phyloP scores from a whole-genome alignment of 2,888 invertebrate genomes.

The Melanostoma scalare region DNA sequence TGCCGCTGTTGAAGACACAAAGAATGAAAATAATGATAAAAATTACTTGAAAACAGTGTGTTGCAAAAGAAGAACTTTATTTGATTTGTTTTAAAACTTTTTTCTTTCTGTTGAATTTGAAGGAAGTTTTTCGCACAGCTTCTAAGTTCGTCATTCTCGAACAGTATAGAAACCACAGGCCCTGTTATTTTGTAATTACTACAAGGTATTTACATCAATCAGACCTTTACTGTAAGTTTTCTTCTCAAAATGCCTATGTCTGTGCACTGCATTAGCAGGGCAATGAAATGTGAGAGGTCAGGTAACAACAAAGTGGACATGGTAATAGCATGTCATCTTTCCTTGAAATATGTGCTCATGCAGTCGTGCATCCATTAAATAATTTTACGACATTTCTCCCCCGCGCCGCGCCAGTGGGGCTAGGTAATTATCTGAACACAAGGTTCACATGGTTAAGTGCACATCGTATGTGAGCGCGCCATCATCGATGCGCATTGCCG shows the following conservation, averaged over 20 bases:
- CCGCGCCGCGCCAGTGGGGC: neutral
- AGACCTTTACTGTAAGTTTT: too few relatives aligned
- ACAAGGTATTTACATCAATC: too few relatives aligned
- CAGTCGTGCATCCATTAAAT: neutral
- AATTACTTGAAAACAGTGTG: neutral
- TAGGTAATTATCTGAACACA: conserved; percentile 13
- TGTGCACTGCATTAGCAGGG: too few relatives aligned
- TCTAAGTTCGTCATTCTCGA: too few relatives aligned
- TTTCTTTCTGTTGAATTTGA: neutral
- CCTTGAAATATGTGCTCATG: too few relatives aligned
- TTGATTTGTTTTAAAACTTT: neutral
- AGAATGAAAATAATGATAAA: conserved; percentile 13
- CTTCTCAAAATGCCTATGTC: too few relatives aligned
- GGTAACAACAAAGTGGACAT: too few relatives aligned
- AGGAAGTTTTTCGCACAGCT: too few relatives aligned
- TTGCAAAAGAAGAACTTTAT: conserved; percentile 21
- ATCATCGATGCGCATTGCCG: neutral
- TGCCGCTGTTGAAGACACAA: conserved; percentile 85
- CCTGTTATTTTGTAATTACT: too few relatives aligned
- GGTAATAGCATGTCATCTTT: too few relatives aligned
- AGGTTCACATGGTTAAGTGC: neutral
- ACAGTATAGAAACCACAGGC: too few relatives aligned
- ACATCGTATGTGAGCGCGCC: conserved; percentile 6
- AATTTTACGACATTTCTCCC: neutral
- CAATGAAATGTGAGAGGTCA: too few relatives aligned